These are phyloP conservation scores for Lepetodrilus schrolli DNA, from an alignment of 2,888 invertebrate species.

Conservation along the genomic window DNA sequence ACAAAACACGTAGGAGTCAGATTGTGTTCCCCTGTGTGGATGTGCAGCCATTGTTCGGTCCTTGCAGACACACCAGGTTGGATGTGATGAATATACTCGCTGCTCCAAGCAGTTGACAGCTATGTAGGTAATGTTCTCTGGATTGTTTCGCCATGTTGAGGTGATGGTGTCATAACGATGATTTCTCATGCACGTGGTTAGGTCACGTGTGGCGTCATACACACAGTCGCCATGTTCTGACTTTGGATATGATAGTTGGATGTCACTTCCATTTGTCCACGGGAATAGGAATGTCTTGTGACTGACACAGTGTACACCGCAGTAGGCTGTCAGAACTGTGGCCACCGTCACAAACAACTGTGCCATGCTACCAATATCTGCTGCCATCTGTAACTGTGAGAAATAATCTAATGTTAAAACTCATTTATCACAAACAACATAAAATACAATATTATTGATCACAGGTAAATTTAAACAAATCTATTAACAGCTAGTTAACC, in stretches of 20 bases:
- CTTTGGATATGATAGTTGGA: constrained; percentile 15
- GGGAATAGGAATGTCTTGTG: not conserved
- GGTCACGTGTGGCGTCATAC: constrained; percentile 20
- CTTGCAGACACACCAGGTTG: constrained; percentile 24
- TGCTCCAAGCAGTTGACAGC: constrained; percentile 30
- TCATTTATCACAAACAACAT: too few relatives aligned
- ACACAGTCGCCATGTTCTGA: constrained; percentile 33
- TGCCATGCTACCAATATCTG: too few relatives aligned
- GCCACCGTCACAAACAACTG: too few relatives aligned
- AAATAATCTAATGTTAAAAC: too few relatives aligned
- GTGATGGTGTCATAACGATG: constrained; percentile 33
- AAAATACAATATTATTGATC: too few relatives aligned
- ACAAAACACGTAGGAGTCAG: constrained; percentile 2
- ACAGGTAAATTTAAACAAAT: too few relatives aligned
- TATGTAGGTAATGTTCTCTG: constrained; percentile 32
- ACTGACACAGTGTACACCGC: not conserved
- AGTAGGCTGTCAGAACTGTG: too few relatives aligned
- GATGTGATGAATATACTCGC: not conserved
- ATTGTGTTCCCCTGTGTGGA: not conserved
- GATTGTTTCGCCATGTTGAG: constrained; percentile 28
- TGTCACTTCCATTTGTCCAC: not conserved
- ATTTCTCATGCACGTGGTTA: constrained; percentile 34
- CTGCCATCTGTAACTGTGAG: too few relatives aligned
- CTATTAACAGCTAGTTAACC: too few relatives aligned
- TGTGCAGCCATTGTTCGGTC: not conserved